Conservation (phyloP, 1,140 invertebrate species). For the Drosophila repletoides region DNA sequence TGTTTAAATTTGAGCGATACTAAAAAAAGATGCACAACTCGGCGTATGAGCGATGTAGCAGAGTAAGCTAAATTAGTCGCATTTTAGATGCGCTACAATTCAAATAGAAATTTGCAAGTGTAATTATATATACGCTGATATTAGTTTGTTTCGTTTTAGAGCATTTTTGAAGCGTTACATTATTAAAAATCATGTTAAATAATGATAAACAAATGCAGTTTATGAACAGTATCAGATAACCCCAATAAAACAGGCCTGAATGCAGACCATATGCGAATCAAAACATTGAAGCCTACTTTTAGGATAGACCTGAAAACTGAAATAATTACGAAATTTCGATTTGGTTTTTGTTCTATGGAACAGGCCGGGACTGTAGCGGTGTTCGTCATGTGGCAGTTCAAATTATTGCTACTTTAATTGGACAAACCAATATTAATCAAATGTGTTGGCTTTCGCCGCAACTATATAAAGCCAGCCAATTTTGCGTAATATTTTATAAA, state of each 20-base stretch:
- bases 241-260: not conserved
- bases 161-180: too few relatives aligned
- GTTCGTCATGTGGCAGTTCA: slow-evolving; percentile 41
- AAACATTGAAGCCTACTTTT: too few relatives aligned
- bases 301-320: too few relatives aligned
- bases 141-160: too few relatives aligned
- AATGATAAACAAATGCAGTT: not conserved
- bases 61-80: not conserved
- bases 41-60: not conserved
- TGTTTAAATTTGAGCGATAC: slow-evolving; percentile 4
- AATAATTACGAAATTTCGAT: too few relatives aligned
- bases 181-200: too few relatives aligned
- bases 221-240: not conserved
- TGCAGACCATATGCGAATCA: slow-evolving; percentile 23
- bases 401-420: slow-evolving; percentile 74
- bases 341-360: too few relatives aligned
- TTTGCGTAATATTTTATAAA: slow-evolving; percentile 58
- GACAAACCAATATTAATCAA: slow-evolving; percentile 74
- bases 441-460: slow-evolving; percentile 1
- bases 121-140: too few relatives aligned
- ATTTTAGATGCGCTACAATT: not conserved
- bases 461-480: slow-evolving; percentile 17
- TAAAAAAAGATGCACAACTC: not conserved
- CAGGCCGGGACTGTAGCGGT: too few relatives aligned
- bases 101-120: not conserved